Conservation (phyloP, 2,113 vertebrate genomes). For the Piliocolobus tephrosceles region DNA sequence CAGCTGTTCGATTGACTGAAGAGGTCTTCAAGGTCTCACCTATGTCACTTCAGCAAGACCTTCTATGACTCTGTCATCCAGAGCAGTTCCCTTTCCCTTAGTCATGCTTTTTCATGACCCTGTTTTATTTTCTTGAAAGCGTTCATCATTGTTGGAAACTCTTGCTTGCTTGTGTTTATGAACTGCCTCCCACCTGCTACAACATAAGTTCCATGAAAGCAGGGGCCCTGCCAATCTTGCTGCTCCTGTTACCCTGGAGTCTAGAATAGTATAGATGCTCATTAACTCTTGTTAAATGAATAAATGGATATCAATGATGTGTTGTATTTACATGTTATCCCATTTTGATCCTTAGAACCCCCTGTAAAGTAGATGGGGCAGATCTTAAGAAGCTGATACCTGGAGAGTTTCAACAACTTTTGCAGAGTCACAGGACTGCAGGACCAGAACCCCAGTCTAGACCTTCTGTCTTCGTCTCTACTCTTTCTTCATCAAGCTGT, state of each 20-base stretch:
- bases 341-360: constrained; percentile 16
- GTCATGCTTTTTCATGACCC: neutral
- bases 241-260: neutral
- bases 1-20: neutral
- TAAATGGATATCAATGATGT: neutral
- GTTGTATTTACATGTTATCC: neutral
- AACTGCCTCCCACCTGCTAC: neutral
- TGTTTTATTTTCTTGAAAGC: constrained; percentile 5
- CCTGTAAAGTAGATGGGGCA: neutral
- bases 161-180: neutral
- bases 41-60: neutral
- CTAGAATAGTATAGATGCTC: neutral
- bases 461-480: neutral
- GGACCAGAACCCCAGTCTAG: neutral
- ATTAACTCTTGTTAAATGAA: neutral
- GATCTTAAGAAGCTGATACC: neutral
- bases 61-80: neutral
- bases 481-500: neutral
- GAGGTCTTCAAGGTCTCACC: neutral
- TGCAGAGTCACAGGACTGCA: neutral
- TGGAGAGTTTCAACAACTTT: neutral
- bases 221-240: neutral
- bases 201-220: neutral
- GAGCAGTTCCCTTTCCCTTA: neutral
- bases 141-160: neutral